Conservation (phyloP, 2,888 invertebrate species). For the Hydrotaea cyrtoneurina region DNA sequence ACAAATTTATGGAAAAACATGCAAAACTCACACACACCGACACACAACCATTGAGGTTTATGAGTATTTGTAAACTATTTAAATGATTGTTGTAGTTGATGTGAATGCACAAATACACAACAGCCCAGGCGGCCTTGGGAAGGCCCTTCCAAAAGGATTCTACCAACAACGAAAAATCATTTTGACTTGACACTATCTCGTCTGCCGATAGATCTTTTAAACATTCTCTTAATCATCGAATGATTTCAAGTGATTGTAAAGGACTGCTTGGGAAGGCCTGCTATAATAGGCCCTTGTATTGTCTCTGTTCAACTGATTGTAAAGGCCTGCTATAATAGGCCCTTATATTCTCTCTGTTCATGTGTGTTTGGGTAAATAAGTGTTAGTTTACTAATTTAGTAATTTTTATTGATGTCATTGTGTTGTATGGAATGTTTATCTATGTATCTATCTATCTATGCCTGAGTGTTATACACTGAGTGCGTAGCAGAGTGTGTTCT, state of each 20-base stretch:
- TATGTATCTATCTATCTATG: conserved; percentile 12
- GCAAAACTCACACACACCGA: background rate
- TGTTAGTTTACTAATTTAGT: conserved; percentile 18
- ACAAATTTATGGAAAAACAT: background rate
- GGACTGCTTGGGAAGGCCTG: too few species aligned
- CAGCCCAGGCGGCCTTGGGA: too few species aligned
- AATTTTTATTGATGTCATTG: conserved; percentile 1
- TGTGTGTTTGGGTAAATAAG: too few species aligned
- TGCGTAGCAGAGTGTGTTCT: background rate
- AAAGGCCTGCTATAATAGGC: too few species aligned
- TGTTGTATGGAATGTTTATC: background rate
- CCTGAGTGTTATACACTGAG: background rate
- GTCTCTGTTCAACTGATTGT: too few species aligned
- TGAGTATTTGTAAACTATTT: conserved; percentile 1
- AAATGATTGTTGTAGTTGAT: background rate
- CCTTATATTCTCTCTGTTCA: too few species aligned
- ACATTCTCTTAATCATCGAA: too few species aligned
- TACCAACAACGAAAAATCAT: too few species aligned
- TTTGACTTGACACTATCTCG: too few species aligned
- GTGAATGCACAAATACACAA: background rate
- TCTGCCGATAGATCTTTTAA: too few species aligned
- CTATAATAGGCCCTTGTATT: too few species aligned
- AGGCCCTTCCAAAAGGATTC: background rate
- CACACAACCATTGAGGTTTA: background rate
- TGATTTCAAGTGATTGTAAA: too few species aligned